These are phyloP conservation scores for Sebastes hubbsi DNA, from an alignment of 2,797 vertebrate species.

Conservation along the genomic window DNA sequence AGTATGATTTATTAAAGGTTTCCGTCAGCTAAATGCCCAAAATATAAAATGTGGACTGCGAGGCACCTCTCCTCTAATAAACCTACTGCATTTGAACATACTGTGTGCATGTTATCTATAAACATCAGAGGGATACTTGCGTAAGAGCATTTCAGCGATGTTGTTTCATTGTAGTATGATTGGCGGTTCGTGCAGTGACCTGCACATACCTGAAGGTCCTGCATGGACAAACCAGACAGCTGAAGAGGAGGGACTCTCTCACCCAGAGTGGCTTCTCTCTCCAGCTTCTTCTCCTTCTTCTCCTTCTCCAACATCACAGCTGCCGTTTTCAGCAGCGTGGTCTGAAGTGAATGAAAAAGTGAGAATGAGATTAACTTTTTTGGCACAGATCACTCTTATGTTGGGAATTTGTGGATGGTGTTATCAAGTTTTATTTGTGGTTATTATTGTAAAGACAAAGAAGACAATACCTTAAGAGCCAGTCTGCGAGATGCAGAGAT, in stretches of 20 bases:
- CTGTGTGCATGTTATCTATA: neutral
- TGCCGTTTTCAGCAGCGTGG: conserved; percentile 77
- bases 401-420: neutral
- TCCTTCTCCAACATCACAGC: conserved; percentile 71
- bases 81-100: conserved; percentile 1
- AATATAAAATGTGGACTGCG: neutral
- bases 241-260: conserved; percentile 74
- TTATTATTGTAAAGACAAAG: neutral
- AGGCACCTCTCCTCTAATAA: neutral
- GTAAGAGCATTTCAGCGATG: neutral
- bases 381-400: neutral
- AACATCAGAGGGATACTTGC: neutral
- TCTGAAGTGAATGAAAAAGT: conserved; percentile 51
- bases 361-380: neutral
- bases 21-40: neutral
- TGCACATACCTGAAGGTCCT: conserved; percentile 75
- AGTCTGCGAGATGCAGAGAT: conserved; percentile 78
- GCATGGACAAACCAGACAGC: conserved; percentile 69
- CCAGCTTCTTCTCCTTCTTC: conserved; percentile 67
- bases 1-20: neutral
- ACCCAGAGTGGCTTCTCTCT: conserved; percentile 60
- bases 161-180: neutral
- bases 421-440: neutral
- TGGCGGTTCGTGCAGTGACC: neutral
- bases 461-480: conserved; percentile 74